Base-by-base conservation (phyloP, 37 sponge, comb jelly and placozoan genomes). In the Aplysina aerophoba region DNA sequence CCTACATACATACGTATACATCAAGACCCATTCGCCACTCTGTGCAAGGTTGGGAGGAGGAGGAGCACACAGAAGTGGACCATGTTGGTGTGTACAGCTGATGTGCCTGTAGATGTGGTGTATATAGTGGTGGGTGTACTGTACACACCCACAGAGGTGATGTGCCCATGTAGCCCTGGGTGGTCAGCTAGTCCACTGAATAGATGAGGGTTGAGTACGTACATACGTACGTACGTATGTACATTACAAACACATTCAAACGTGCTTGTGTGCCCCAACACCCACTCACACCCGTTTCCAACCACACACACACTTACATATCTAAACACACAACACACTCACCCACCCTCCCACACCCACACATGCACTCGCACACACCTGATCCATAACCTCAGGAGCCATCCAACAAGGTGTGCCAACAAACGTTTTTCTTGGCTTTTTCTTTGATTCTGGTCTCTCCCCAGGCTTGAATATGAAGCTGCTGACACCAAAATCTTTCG, bases 361-460 rank as follows among this genome's bases (percentile, higher is more conserved):
- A 79, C 28, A 79, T 19, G 44, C 30, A 79, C 80, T 6, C 28
- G n/a, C 50, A 17, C 50, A 34, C 40, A 91, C 91, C 89, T 92
- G 93, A 68, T 97, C 95, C 93, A 95, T 95, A 20, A 97, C 97
- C 74, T 98, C 99, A 0, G 99, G 99, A 3, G 99, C 96, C 99
- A 98, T 98, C 99, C 99, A 98, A 60, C 99, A 98, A 0, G 99
- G 99, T 8, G 99, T 98, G 15, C 99, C 99, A 59, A 98, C 99
- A 85, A 98, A 98, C 11, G 99, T 98, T 14, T 79, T 87, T 27
- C 99, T 60, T 11, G 91, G 93, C 31, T 80, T 92, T 59, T 82
- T 84, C 54, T 87, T 89, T 66, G 83, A 64, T 28, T 84, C 86
- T 11, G 89, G 82, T 31, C 84, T 73, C 44, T 89, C 88, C 53